phyloP scores from a whole-genome alignment of 2,113 vertebrate species.

The Rattus rattus region DNA sequence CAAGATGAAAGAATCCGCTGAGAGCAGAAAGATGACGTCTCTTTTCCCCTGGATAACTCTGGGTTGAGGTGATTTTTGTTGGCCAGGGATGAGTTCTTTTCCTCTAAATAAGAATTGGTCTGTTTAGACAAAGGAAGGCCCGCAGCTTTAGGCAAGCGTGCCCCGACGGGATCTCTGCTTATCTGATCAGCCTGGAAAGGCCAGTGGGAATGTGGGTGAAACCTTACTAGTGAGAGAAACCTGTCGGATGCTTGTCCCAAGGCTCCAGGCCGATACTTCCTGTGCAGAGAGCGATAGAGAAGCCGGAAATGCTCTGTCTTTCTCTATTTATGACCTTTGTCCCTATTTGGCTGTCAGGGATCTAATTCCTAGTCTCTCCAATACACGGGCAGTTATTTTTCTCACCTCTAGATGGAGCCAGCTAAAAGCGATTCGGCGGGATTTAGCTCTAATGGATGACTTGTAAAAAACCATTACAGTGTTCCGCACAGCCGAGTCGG shows the following conservation, averaged over 20 bases:
- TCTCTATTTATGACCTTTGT: no score
- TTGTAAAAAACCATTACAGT: neutral
- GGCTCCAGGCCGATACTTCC: neutral
- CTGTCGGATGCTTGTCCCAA: neutral
- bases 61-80: neutral
- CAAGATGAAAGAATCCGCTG: neutral
- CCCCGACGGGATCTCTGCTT: neutral
- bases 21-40: neutral
- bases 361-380: neutral
- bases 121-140: neutral
- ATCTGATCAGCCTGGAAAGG: neutral
- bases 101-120: neutral
- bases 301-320: no score
- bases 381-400: neutral
- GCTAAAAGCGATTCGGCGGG: conserved; percentile 32
- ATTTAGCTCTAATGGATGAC: neutral
- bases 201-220: neutral
- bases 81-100: neutral
- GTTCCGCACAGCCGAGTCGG: neutral
- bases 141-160: neutral
- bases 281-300: no score
- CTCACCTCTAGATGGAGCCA: conserved; percentile 71
- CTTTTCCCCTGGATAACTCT: neutral
- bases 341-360: neutral
- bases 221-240: neutral